Evolutionary conservation across 1,140 invertebrate genomes (phyloP), one percentile per base, ranked within the genome.

Genomic region (Drosophila suzukii): DNA sequence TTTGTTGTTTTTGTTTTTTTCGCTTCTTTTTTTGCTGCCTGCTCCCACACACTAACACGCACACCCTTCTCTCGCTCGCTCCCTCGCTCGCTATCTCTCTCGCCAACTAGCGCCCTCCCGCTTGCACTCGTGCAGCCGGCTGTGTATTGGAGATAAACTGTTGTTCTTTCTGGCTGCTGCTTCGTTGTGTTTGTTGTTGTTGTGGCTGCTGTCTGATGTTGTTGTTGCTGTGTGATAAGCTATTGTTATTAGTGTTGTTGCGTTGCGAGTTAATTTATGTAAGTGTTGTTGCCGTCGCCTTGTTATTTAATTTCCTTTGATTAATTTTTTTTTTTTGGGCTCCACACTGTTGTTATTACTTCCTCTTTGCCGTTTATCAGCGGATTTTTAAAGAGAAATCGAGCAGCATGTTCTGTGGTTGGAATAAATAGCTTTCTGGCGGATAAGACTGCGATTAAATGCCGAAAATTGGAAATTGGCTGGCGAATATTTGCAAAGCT

Each of bases 221-320:
- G 30, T 53, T 58, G 61, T 44, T 76, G 30, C 53, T 50, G 30
- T 74, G 65, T 88, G 82, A 86, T 86, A 86, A 86, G 82, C 78
- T 78, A 82, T 85, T 86, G 82, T 85, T 86, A 63, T 75, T 78
- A 47, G 47, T 86, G 68, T 81, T 81, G 63, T 43, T 46, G 49
- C 32, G 20, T 30, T 71, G 43, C 46, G 36, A 32, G 43, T 70
- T 75, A 77, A 77, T 70, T 77, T 77, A 77, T 88, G 71, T 79
- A 68, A 75, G 62, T 71, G 80, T 62, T 81, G 53, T 71, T 81
- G 61, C 51, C 73, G 74, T 61, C 75, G 58, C 36, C 49, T 81
- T 86, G 75, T 82, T 81, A 82, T 86, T 86, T 82, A 88, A 86
- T 86, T 86, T 74, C 65, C 75, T 51, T 77, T 68, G 60, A 67